Conservation (phyloP, 2,797 vertebrate species). For the Peromyscus attwateri region DNA sequence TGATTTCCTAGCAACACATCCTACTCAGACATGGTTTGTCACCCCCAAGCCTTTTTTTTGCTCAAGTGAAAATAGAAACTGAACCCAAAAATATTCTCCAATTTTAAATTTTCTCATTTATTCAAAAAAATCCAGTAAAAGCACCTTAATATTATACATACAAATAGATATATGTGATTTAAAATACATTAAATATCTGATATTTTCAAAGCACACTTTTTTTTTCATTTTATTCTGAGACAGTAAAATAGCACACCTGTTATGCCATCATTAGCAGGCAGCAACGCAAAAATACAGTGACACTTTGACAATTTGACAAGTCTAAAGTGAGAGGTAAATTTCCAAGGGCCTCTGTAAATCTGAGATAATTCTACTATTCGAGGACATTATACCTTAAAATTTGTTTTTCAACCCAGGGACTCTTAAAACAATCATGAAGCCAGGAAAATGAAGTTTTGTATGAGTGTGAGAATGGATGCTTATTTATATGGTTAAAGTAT, state of each 20-base stretch:
- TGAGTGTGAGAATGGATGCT: background rate
- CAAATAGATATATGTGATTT: background rate
- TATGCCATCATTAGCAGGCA: slow-evolving; percentile 76
- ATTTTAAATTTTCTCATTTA: slow-evolving; percentile 56
- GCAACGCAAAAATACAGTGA: slow-evolving; percentile 68
- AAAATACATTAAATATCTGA: slow-evolving; percentile 65
- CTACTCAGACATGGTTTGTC: slow-evolving; percentile 68
- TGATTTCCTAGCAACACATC: slow-evolving; percentile 63
- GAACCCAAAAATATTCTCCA: slow-evolving; percentile 46
- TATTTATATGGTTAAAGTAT: slow-evolving; percentile 42
- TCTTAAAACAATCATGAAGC: slow-evolving; percentile 58
- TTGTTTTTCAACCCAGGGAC: slow-evolving; percentile 66
- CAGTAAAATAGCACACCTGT: slow-evolving; percentile 63
- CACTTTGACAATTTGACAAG: slow-evolving; percentile 73
- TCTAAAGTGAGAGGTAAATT: slow-evolving; percentile 79
- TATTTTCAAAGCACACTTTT: slow-evolving; percentile 59
- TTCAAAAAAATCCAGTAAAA: slow-evolving; percentile 52
- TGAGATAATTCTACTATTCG: slow-evolving; percentile 65
- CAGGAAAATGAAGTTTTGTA: slow-evolving; percentile 25
- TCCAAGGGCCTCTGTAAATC: slow-evolving; percentile 73
- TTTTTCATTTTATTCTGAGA: slow-evolving; percentile 70
- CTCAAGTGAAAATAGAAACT: slow-evolving; percentile 60
- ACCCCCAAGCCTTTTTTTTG: slow-evolving; percentile 25
- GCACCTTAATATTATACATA: slow-evolving; percentile 15
- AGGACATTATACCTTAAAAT: slow-evolving; percentile 74